Conservation (phyloP, 1,140 invertebrate genomes). For the Drosophila kohkoa region DNA sequence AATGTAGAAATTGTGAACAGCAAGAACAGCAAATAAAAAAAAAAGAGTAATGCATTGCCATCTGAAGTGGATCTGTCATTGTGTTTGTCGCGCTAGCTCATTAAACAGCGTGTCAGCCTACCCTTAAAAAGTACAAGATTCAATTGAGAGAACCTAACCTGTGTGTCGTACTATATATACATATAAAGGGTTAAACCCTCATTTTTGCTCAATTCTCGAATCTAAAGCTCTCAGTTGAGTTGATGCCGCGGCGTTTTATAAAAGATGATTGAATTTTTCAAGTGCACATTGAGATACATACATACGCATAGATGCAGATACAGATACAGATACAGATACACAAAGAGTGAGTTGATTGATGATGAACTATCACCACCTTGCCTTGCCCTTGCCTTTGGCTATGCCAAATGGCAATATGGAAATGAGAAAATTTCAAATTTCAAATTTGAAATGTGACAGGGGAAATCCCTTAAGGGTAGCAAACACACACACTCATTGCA, state of each 20-base stretch:
- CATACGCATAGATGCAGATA: too few relatives aligned
- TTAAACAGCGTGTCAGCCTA: not conserved
- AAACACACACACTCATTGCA: not conserved
- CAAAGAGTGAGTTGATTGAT: slow-evolving; percentile 44
- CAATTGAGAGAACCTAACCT: not conserved
- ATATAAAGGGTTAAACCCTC: slow-evolving; percentile 17
- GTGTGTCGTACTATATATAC: not conserved
- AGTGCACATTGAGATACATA: not conserved
- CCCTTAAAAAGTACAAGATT: not conserved
- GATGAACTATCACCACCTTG: slow-evolving; percentile 49
- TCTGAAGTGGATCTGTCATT: not conserved
- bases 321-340: not conserved
- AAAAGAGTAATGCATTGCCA: not conserved
- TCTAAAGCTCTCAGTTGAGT: not conserved
- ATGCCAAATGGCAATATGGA: not conserved
- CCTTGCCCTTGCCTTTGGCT: not conserved
- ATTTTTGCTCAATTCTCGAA: not conserved
- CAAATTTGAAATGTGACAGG: not conserved
- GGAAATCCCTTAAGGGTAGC: slow-evolving; percentile 12
- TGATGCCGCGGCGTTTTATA: not conserved
- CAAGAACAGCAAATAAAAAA: too few relatives aligned
- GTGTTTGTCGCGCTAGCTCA: not conserved
- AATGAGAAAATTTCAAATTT: not conserved
- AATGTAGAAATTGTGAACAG: not conserved
- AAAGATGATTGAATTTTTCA: slow-evolving; percentile 34